Evolutionary conservation across 2,888 invertebrate species (phyloP).

Genomic region (Tinea semifulvella): DNA sequence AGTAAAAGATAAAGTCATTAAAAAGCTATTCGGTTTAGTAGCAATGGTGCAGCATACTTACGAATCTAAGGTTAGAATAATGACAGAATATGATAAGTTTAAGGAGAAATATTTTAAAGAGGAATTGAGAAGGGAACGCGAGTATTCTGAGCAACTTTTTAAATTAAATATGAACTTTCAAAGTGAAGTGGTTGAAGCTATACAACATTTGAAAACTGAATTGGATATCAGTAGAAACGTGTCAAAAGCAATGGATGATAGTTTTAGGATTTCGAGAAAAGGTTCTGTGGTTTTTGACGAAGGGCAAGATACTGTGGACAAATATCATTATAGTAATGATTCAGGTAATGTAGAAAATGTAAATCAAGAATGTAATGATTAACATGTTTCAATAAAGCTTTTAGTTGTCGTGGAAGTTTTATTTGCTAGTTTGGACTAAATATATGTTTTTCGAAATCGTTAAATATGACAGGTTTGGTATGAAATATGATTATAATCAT

Average conservation of each 20-base stretch:
- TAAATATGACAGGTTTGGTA: too few relatives aligned
- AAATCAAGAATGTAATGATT: background rate
- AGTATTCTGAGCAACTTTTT: constrained; percentile 55
- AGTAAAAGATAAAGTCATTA: constrained; percentile 54
- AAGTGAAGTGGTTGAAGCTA: constrained; percentile 51
- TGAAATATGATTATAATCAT: too few relatives aligned
- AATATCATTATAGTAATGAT: constrained; percentile 19
- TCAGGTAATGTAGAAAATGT: constrained; percentile 23
- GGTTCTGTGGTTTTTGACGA: background rate
- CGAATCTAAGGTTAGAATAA: constrained; percentile 55
- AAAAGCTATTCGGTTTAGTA: constrained; percentile 48
- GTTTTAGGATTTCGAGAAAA: constrained; percentile 7
- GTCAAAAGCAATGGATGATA: constrained; percentile 28
- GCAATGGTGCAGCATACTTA: constrained; percentile 58
- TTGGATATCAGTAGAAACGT: constrained; percentile 45
- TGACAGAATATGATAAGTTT: constrained; percentile 53
- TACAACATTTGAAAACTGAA: constrained; percentile 52
- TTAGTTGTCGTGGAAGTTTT: background rate
- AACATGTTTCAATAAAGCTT: background rate
- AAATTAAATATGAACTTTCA: constrained; percentile 59
- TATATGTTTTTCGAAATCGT: too few relatives aligned
- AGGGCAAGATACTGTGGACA: background rate
- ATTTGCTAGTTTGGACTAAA: background rate
- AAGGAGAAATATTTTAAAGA: constrained; percentile 53
- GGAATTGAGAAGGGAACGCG: constrained; percentile 49